A percentile compares a stretch with the other conserved stretches of the same genome.
These are phyloP conservation scores for Eulemur rubriventer DNA, from an alignment of 2,797 vertebrate genomes.

Conservation along the genomic window DNA sequence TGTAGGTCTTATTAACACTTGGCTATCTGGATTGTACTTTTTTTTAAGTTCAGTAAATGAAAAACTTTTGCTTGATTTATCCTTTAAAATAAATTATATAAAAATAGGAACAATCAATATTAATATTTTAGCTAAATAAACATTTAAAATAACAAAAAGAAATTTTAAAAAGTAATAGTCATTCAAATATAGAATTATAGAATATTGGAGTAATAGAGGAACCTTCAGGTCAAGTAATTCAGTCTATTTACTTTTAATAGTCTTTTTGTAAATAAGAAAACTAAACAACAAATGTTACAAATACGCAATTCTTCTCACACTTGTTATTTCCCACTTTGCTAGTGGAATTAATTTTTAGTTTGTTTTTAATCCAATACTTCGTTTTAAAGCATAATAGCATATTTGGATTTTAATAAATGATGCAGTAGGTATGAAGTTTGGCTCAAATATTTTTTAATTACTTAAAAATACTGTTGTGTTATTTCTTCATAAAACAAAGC, in stretches of 20 bases:
- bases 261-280: not conserved
- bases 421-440: not conserved
- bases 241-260: not conserved
- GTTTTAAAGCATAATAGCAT: not conserved
- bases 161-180: not conserved
- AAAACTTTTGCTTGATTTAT: not conserved
- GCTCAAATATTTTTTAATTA: not conserved
- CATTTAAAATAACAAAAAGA: not conserved
- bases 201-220: not conserved
- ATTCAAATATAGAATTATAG: not conserved
- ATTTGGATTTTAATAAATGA: not conserved
- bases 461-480: not conserved
- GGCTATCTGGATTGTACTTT: not conserved
- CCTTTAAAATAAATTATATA: not conserved
- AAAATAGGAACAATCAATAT: not conserved
- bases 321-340: not conserved
- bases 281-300: not conserved
- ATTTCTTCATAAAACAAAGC: not conserved
- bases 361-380: not conserved
- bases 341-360: not conserved
- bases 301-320: not conserved
- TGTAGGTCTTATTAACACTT: not conserved
- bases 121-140: not conserved
- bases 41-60: not conserved
- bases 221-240: not conserved